A percentile compares a stretch with the other conserved stretches of the same genome.
Evolutionary conservation across 2,113 vertebrate genomes (phyloP).

Genomic region (Trogon surrucura): DNA sequence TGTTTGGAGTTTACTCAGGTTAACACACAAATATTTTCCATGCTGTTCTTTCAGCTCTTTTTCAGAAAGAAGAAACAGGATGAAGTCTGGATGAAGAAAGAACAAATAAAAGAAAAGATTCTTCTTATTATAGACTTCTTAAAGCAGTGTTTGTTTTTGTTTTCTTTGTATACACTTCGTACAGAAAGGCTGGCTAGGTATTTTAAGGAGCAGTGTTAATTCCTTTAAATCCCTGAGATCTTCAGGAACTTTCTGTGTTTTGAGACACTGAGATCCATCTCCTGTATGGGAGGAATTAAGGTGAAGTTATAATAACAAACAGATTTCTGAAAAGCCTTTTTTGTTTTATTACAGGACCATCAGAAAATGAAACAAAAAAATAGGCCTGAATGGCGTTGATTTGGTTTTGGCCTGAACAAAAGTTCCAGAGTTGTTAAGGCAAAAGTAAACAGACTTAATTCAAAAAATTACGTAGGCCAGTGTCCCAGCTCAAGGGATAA

Average conservation of each 20-base stretch:
- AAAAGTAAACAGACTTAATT: conserved; percentile 66
- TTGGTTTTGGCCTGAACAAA: conserved; percentile 64
- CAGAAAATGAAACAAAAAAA: conserved; percentile 27
- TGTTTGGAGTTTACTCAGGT: background rate
- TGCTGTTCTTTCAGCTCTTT: background rate
- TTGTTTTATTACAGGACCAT: conserved; percentile 50
- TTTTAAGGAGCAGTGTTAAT: conserved; percentile 62
- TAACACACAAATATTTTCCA: background rate
- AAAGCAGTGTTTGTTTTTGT: conserved; percentile 61
- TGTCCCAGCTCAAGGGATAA: conserved; percentile 30
- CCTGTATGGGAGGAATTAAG: conserved; percentile 45
- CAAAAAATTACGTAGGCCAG: conserved; percentile 3
- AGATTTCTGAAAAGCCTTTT: conserved; percentile 60
- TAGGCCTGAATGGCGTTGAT: background rate
- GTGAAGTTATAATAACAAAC: conserved; percentile 64
- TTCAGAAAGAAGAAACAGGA: background rate
- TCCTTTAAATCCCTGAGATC: conserved; percentile 57
- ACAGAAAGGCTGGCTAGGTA: conserved; percentile 8
- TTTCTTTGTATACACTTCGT: conserved; percentile 60
- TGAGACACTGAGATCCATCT: conserved; percentile 33
- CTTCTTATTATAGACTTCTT: conserved; percentile 12
- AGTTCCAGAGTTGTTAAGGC: conserved; percentile 53
- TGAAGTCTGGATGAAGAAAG: background rate
- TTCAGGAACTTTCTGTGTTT: conserved; percentile 37
- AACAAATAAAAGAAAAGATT: background rate